phyloP scores from a whole-genome alignment of 2,797 vertebrate species.

The Alfaro cultratus region DNA sequence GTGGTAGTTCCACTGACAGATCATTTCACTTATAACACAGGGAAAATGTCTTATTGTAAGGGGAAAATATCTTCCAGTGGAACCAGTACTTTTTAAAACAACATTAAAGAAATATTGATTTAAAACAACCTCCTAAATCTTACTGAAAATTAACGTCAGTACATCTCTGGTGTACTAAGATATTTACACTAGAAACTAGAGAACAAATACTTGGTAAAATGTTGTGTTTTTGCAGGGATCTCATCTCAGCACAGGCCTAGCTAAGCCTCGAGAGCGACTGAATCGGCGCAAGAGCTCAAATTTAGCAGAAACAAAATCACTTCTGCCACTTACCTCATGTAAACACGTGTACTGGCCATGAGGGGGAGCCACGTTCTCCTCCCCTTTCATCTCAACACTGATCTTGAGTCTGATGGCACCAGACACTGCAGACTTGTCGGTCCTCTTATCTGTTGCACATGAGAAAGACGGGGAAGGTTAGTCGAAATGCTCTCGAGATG shows the following conservation, averaged over 20 bases:
- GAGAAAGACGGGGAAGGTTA: constrained; percentile 16
- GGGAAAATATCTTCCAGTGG: too few species aligned
- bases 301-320: not conserved
- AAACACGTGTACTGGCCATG: constrained; percentile 97
- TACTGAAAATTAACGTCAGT: too few species aligned
- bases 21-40: too few species aligned
- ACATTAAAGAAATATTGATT: too few species aligned
- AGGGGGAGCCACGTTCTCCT: constrained; percentile 96
- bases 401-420: constrained; percentile 97
- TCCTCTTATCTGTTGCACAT: constrained; percentile 89
- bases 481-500: not conserved
- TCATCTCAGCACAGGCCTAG: not conserved
- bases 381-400: constrained; percentile 97
- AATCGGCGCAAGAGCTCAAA: not conserved
- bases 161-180: too few species aligned
- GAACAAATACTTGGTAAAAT: too few species aligned
- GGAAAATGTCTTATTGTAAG: too few species aligned
- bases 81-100: too few species aligned
- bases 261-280: not conserved
- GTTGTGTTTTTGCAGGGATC: not conserved
- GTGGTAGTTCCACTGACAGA: too few species aligned
- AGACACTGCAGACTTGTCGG: constrained; percentile 97
- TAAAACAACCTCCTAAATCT: too few species aligned
- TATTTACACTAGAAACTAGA: too few species aligned
- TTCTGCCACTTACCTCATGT: constrained; percentile 86